These are phyloP conservation scores for Oncorhynchus keta DNA, from an alignment of 2,113 vertebrate species.

Conservation along the genomic window DNA sequence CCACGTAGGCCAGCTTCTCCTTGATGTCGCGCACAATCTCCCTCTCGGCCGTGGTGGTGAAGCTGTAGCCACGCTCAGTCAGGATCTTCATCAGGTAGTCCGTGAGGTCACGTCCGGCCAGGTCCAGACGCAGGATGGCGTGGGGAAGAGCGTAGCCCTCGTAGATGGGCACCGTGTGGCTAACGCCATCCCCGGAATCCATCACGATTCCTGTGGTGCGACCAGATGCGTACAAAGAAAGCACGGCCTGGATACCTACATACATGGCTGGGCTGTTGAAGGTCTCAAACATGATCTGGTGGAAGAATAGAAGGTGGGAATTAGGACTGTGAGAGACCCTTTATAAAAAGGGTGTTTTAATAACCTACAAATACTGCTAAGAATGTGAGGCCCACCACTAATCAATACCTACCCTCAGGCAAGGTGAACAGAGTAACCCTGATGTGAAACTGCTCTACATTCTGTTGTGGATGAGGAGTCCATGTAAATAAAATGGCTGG, in stretches of 20 bases:
- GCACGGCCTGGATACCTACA: not conserved
- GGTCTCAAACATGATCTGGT: constrained; percentile 11
- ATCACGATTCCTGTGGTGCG: constrained; percentile 3
- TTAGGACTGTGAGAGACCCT: not conserved
- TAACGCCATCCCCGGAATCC: not conserved
- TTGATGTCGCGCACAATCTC: constrained; percentile 73
- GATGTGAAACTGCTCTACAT: too few species aligned
- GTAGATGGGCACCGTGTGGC: not conserved
- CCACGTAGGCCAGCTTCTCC: constrained; percentile 82
- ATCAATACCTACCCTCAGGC: not conserved
- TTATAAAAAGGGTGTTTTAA: not conserved
- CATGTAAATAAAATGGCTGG: too few species aligned
- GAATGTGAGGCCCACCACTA: not conserved
- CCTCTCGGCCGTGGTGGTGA: constrained; percentile 57
- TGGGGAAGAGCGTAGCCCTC: not conserved
- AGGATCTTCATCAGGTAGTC: constrained; percentile 75
- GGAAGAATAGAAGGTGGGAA: not conserved
- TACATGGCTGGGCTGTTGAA: constrained; percentile 7
- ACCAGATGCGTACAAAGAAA: constrained; percentile 2
- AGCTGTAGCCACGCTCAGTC: constrained; percentile 68
- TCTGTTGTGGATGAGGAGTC: too few species aligned
- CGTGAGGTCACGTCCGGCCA: not conserved
- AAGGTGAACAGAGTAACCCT: too few species aligned
- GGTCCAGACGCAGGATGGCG: not conserved
- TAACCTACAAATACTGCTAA: too few species aligned